phyloP scores from a whole-genome alignment of 1,140 invertebrate species.

The Harpegnathos saltator region DNA sequence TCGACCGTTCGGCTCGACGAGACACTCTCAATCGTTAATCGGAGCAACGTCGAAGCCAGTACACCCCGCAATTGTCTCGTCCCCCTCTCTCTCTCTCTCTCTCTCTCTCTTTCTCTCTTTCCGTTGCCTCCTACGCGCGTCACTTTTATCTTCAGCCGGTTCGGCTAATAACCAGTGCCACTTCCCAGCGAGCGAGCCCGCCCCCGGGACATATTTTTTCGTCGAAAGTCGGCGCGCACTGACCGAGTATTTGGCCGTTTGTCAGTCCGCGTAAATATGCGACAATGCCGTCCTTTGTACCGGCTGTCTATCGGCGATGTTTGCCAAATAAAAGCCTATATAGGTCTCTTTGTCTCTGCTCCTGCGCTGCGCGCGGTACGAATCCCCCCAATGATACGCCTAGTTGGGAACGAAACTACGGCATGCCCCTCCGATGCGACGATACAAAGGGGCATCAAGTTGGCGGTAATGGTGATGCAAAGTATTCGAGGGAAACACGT shows the following conservation, averaged over 20 bases:
- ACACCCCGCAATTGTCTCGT: too few relatives aligned
- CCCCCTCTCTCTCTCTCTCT: too few relatives aligned
- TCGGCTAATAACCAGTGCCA: slow-evolving; percentile 50
- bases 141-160: slow-evolving; percentile 15
- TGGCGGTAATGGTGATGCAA: slow-evolving; percentile 74
- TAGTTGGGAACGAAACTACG: slow-evolving; percentile 76
- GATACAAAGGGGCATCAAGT: slow-evolving; percentile 73
- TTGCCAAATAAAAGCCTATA: slow-evolving; percentile 78
- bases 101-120: too few relatives aligned
- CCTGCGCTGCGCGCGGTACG: slow-evolving; percentile 54
- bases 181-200: not conserved
- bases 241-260: slow-evolving; percentile 74
- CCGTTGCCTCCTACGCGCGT: not conserved
- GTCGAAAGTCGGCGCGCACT: slow-evolving; percentile 57
- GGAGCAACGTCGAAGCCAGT: too few relatives aligned
- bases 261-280: slow-evolving; percentile 75
- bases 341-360: slow-evolving; percentile 74
- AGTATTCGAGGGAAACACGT: slow-evolving; percentile 74
- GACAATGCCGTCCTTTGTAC: slow-evolving; percentile 75
- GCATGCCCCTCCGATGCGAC: slow-evolving; percentile 64
- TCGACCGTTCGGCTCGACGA: too few relatives aligned
- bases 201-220: slow-evolving; percentile 62
- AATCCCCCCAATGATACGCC: slow-evolving; percentile 74
- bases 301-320: slow-evolving; percentile 73
- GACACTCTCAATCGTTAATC: too few relatives aligned